Evolutionary conservation across 1,140 invertebrate species (phyloP).

Genomic region (Adelges cooleyi): DNA sequence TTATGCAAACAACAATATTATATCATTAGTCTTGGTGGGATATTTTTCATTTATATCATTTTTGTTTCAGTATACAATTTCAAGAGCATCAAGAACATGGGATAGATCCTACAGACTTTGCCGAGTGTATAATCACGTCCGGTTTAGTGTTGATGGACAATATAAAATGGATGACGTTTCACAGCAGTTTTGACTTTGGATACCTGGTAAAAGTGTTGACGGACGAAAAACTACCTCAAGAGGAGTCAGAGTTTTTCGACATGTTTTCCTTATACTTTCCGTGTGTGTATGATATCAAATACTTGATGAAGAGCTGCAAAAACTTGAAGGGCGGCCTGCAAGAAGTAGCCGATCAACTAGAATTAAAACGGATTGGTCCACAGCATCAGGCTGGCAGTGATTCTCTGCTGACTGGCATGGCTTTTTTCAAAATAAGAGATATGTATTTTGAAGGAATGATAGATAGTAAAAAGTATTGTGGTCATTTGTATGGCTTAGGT

Average conservation of each 20-base stretch:
- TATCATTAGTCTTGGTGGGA: no score
- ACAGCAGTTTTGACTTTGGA: constrained; percentile 94
- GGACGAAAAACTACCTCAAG: constrained; percentile 67
- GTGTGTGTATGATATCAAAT: constrained; percentile 95
- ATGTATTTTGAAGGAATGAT: constrained; percentile 98
- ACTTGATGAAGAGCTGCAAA: constrained; percentile 96
- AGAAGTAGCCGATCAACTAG: constrained; percentile 83
- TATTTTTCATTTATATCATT: no score
- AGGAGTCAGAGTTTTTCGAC: constrained; percentile 92
- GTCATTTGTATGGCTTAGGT: constrained; percentile 84
- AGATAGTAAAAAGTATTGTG: constrained; percentile 89
- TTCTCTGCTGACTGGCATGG: constrained; percentile 89
- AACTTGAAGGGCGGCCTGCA: constrained; percentile 94
- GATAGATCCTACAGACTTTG: constrained; percentile 91
- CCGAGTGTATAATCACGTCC: constrained; percentile 91
- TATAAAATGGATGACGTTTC: constrained; percentile 96
- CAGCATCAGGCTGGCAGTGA: constrained; percentile 98
- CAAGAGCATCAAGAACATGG: constrained; percentile 95
- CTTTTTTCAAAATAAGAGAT: constrained; percentile 99
- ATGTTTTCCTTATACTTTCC: constrained; percentile 87
- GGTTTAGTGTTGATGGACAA: constrained; percentile 90
- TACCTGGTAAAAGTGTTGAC: constrained; percentile 91
- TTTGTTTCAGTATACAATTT: constrained; percentile 72
- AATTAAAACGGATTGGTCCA: constrained; percentile 80
- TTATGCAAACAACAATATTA: no score